phyloP scores from a whole-genome alignment of 2,797 vertebrate species.

The Rhadinocentrus ornatus region DNA sequence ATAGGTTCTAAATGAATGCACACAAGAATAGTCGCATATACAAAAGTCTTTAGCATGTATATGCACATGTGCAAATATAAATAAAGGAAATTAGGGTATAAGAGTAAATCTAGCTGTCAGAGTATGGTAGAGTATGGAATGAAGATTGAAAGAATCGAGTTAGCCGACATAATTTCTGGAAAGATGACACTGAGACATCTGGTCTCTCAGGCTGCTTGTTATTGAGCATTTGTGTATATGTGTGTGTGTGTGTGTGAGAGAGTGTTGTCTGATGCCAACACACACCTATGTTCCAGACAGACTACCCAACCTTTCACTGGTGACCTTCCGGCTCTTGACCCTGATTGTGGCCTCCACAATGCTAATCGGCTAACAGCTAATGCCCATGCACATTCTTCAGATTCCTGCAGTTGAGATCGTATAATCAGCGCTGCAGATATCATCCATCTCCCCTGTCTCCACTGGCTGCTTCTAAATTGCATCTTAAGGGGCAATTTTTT shows the following conservation, averaged over 20 bases:
- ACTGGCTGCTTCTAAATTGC: conserved; percentile 45
- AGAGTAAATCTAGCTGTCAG: not conserved
- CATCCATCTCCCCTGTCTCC: conserved; percentile 30
- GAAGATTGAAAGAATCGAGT: not conserved
- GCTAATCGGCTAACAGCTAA: conserved; percentile 77
- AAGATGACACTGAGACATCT: conserved; percentile 10
- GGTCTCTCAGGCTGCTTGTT: not conserved
- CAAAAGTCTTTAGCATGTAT: conserved; percentile 12
- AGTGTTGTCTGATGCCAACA: conserved; percentile 5
- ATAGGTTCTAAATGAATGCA: conserved; percentile 23
- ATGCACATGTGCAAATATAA: conserved; percentile 2
- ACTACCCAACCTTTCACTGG: conserved; percentile 67
- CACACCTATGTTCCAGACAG: conserved; percentile 64
- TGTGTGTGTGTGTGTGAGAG: not conserved
- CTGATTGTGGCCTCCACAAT: conserved; percentile 46
- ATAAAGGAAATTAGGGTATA: not conserved
- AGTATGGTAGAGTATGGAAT: not conserved
- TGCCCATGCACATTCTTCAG: conserved; percentile 63
- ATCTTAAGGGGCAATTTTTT: not conserved
- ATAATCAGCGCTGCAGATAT: conserved; percentile 42
- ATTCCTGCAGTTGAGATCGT: conserved; percentile 54
- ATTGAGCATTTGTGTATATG: not conserved
- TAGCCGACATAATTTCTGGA: not conserved
- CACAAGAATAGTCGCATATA: conserved; percentile 34
- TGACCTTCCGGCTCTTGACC: conserved; percentile 71